Evolutionary conservation across 2,797 vertebrate species (phyloP), one percentile per base, ranked within the genome.

Genomic region (Tapera naevia): DNA sequence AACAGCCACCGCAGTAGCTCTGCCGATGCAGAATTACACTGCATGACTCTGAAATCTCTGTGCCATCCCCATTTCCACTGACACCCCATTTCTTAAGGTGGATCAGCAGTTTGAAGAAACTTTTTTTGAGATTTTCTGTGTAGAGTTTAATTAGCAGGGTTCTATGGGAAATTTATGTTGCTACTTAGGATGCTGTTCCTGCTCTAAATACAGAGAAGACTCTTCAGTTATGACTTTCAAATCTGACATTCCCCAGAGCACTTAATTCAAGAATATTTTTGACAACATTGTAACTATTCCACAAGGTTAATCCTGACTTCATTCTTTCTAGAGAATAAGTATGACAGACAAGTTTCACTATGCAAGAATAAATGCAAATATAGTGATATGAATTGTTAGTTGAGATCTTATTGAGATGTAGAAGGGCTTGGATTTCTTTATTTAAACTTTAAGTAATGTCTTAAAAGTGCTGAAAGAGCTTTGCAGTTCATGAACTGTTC

Each of bases 1-100:
- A 7, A 4, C 5, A 61, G 30, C 12, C 57, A 82, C 9, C 1
- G 0, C 35, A 43, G 37, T 22, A 50, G 13, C 5, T 2, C n/a
- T 69, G 28, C 33, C 32, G 58, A 50, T 57, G 43, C 11, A 70
- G 43, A 80, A 54, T 73, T 19, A 46, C 7, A 27, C 1, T 1
- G 66, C 1, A 2, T 24, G 43, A 22, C 25, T 56, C 58, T 37
- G 80, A 79, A 72, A 62, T 17, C 37, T 22, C 24, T 73, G 35
- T 43, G 30, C 8, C 19, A 13, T 45, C n/a, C 17, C 15, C 35
- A 45, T 4, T 11, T 45, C 13, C 33, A 65, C 33, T 30, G 12
- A 50, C n/a, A 66, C 0, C 5, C 21, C 7, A 37, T 61, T 88
- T 80, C 9, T 7, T 57, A 83, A 88, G 8, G 21, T 32, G 13